Evolutionary conservation across 2,113 vertebrate species (phyloP).

Genomic region (Ictalurus furcatus): DNA sequence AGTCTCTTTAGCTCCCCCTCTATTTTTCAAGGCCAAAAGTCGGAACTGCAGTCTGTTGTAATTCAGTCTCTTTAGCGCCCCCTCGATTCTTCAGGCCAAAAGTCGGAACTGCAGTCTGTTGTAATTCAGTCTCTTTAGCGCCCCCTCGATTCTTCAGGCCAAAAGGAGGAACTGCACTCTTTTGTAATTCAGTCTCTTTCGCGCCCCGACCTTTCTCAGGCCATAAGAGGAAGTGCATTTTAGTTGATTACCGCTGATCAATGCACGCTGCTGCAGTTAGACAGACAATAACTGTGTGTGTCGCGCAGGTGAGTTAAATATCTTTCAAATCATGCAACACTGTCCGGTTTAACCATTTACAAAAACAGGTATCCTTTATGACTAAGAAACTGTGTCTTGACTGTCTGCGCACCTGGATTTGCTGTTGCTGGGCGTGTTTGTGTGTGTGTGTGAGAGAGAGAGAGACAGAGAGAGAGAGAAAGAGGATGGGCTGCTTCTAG

Average conservation of each 20-base stretch:
- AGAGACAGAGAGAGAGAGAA: neutral
- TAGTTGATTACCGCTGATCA: neutral
- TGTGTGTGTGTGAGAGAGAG: neutral
- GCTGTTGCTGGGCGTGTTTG: constrained; percentile 10
- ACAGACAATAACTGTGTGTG: constrained; percentile 56
- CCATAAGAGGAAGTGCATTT: neutral
- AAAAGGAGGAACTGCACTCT: constrained; percentile 2
- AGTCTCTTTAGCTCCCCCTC: constrained; percentile 1
- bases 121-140: neutral
- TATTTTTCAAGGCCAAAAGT: neutral
- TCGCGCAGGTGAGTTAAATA: constrained; percentile 52
- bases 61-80: neutral
- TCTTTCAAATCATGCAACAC: neutral
- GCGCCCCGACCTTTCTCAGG: neutral
- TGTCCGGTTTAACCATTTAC: neutral
- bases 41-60: constrained; percentile 3
- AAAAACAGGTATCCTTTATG: neutral
- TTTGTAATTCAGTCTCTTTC: neutral
- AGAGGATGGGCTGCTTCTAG: constrained; percentile 21
- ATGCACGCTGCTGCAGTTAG: constrained; percentile 54
- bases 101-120: constrained; percentile 11
- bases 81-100: neutral
- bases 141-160: neutral
- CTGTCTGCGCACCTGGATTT: neutral
- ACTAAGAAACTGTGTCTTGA: neutral